A percentile compares a stretch with the other conserved stretches of the same genome.
Evolutionary conservation across 2,888 invertebrate species (phyloP).

Genomic region (Entomobrya multifasciata): DNA sequence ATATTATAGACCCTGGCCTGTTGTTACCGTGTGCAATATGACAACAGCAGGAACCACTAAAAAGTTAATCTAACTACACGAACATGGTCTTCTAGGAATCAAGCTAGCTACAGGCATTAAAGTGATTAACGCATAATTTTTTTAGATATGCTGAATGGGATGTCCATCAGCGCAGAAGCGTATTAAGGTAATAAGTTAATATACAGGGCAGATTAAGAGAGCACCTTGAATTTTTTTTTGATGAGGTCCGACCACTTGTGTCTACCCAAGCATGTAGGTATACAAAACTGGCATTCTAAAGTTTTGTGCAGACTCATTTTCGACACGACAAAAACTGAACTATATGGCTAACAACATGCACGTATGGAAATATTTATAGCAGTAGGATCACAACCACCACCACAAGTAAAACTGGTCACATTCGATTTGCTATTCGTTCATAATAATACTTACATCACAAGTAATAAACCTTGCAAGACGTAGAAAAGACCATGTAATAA

Average conservation of each 20-base stretch:
- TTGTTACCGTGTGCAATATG: background rate
- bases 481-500: constrained; percentile 47
- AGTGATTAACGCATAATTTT: background rate
- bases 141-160: background rate
- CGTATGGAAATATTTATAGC: constrained; percentile 31
- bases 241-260: background rate
- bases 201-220: constrained; percentile 58
- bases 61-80: background rate
- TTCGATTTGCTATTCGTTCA: constrained; percentile 55
- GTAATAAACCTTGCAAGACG: constrained; percentile 42
- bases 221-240: constrained; percentile 41
- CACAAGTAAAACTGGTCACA: constrained; percentile 53
- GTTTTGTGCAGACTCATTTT: background rate
- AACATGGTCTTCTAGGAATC: background rate
- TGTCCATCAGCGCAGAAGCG: no score
- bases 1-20: background rate
- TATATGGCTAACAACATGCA: constrained; percentile 3
- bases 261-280: background rate
- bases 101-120: background rate
- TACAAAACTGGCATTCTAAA: background rate
- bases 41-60: constrained; percentile 16
- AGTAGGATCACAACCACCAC: background rate
- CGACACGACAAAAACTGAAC: background rate
- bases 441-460: constrained; percentile 30
- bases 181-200: constrained; percentile 13